Base-by-base conservation (phyloP, 2,113 vertebrate species). In the Cephalopterus ornatus region DNA sequence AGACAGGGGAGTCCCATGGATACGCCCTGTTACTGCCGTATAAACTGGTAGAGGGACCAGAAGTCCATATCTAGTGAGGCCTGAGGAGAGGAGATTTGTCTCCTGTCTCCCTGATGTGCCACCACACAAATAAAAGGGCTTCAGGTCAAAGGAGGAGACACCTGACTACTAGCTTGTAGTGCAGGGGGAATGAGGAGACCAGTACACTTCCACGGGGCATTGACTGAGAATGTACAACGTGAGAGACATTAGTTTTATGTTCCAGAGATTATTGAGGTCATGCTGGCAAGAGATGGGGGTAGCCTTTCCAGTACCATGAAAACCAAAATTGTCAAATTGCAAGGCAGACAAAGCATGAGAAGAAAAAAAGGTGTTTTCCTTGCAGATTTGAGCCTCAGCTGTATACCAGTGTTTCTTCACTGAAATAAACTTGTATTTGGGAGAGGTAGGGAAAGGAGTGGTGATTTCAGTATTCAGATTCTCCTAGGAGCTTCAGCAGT, bases 161-260 rank as follows among this genome's bases (percentile, higher is more conserved):
- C 30, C 70, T 85, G 92, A 44, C n/a, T 16, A 50, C 10, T 26
- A 41, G 28, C 42, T 28, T 35, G 11, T 27, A 58, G 28, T 28
- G 24, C 41, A 79, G 35, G 63, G 35, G 68, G 61, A 59, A 44
- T 11, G 30, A 70, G 61, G 65, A 81, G 65, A n/a, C 1, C 0
- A 2, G 7, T 35, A 30, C 30, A 9, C 9, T 85, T 62, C 9
- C 20, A 42, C 67, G 49, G 83, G 41, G 14, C 68, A 42, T 58
- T 24, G n/a, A 0, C 3, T 50, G 52, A 68, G n/a, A 30, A 35
- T 2, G 1, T 87, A 49, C 30, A 41, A 22, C 0, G 2, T 26
- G 65, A 74, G 52, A 71, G 30, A 56, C 12, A 4, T 50, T 66
- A 50, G 21, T 74, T 85, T 68, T 26, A 56, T 30, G 11, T 61